Conservation (phyloP, 1,140 invertebrate species). For the Aphelenchoides fujianensis region DNA sequence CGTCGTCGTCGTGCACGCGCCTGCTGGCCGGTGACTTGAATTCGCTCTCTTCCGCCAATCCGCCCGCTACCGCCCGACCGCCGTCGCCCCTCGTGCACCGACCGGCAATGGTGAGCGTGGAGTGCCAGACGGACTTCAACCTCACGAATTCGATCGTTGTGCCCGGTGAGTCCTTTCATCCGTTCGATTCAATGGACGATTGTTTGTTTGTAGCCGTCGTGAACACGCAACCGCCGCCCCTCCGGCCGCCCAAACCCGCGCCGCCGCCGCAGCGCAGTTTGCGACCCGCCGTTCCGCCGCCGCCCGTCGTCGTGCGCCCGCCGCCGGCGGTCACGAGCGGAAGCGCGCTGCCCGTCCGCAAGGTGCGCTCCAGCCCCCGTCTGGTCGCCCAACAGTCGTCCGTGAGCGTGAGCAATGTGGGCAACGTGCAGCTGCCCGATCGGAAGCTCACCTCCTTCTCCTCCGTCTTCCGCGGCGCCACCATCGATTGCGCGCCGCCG, state of each 20-base stretch:
- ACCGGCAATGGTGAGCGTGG: neutral
- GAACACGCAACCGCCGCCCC: neutral
- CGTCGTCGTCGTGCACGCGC: no score
- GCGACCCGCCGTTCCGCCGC: neutral
- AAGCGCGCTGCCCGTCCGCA: neutral
- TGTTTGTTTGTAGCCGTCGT: neutral
- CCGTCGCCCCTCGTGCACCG: neutral
- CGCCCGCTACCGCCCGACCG: neutral
- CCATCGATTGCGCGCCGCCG: neutral
- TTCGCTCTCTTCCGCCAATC: neutral
- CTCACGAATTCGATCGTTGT: neutral
- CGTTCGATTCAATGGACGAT: no score
- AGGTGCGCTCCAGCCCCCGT: slow-evolving; percentile 5
- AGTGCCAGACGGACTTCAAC: neutral
- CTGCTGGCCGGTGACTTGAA: neutral
- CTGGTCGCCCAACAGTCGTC: neutral
- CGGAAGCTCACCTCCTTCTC: slow-evolving; percentile 11
- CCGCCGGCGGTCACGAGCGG: neutral
- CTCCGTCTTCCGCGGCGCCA: neutral
- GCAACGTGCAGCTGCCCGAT: slow-evolving; percentile 10
- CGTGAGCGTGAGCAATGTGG: slow-evolving; percentile 13
- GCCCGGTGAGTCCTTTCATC: neutral
- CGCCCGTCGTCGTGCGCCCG: neutral
- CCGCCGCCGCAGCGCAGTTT: neutral
- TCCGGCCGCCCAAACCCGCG: neutral